phyloP scores from a whole-genome alignment of 2,113 vertebrate species.

The Rhabdornis inornatus region DNA sequence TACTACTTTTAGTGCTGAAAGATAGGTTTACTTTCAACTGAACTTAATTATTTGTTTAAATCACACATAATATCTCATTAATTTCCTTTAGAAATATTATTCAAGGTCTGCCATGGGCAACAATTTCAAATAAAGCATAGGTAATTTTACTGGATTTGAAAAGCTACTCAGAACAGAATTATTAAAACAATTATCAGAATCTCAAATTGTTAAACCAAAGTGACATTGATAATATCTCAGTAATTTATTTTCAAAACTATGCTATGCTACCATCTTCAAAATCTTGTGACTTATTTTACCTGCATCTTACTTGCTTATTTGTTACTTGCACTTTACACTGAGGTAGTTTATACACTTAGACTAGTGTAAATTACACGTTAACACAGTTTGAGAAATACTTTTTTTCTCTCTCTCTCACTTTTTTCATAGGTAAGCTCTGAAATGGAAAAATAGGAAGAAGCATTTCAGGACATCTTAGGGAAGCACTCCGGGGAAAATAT shows the following conservation, averaged over 20 bases:
- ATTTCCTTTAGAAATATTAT: not conserved
- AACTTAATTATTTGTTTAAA: slow-evolving; percentile 15
- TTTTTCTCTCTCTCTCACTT: not conserved
- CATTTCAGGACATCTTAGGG: not conserved
- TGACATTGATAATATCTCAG: not conserved
- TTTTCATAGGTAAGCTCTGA: not conserved
- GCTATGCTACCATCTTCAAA: not conserved
- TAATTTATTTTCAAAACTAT: not conserved
- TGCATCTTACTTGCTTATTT: not conserved
- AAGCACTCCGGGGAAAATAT: not conserved
- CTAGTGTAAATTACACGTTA: not conserved
- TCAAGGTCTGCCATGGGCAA: not conserved
- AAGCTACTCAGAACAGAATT: not conserved
- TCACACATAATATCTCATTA: not conserved
- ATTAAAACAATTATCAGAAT: slow-evolving; percentile 13
- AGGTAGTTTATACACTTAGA: not conserved
- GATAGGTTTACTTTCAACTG: not conserved
- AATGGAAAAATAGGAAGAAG: not conserved
- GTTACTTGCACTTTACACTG: not conserved
- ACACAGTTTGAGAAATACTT: not conserved
- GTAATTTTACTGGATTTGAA: slow-evolving; percentile 26
- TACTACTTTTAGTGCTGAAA: not conserved
- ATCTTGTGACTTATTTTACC: not conserved
- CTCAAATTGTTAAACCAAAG: not conserved
- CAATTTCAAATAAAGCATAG: not conserved